These are phyloP conservation scores for Neomonachus schauinslandi DNA, from an alignment of 2,113 vertebrate genomes.

Conservation along the genomic window DNA sequence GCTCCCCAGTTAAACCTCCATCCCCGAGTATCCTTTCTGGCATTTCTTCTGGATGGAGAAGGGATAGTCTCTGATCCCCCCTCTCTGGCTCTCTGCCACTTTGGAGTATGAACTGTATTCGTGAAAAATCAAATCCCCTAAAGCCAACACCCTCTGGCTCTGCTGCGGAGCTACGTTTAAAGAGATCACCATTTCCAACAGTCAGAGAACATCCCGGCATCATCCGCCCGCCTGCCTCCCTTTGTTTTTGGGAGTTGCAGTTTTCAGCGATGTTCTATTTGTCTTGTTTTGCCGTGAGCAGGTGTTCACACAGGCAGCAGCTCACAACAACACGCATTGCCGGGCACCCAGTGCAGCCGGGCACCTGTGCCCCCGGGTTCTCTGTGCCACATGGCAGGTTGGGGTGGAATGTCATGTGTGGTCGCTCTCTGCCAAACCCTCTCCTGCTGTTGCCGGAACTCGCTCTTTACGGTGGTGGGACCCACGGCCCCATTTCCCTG, in stretches of 20 bases:
- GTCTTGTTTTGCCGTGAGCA: background rate
- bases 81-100: background rate
- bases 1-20: too few species aligned
- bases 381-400: too few species aligned
- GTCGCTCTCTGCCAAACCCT: background rate
- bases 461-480: background rate
- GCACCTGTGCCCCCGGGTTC: too few species aligned
- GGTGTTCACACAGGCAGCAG: too few species aligned
- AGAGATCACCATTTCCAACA: background rate
- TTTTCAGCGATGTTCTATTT: too few species aligned
- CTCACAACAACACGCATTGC: too few species aligned
- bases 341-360: too few species aligned
- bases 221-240: fast-evolving
- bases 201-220: fast-evolving
- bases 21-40: fast-evolving
- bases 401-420: fast-evolving
- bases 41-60: background rate
- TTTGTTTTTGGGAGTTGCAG: fast-evolving
- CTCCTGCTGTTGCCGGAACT: too few species aligned
- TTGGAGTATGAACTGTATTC: too few species aligned
- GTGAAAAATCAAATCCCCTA: background rate
- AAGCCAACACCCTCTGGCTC: fast-evolving
- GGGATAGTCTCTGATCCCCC: background rate
- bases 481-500: background rate
- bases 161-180: background rate